These are phyloP conservation scores for Tipula confusa DNA, from an alignment of 2,888 invertebrate genomes.

Conservation along the genomic window DNA sequence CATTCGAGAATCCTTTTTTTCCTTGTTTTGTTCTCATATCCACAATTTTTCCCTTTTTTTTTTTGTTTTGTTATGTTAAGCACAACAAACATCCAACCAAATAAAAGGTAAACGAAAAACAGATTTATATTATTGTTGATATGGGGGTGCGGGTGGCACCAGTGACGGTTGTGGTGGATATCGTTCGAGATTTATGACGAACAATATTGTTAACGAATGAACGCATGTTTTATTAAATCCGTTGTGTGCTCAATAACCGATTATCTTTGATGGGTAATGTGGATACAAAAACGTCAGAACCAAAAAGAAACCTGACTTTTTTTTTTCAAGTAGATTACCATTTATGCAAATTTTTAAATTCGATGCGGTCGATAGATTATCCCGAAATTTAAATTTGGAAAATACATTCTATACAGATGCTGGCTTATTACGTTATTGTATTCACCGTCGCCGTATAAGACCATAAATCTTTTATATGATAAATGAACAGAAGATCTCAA, in stretches of 20 bases:
- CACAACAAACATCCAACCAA: neutral
- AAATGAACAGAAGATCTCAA: too few relatives aligned
- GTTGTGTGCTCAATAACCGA: constrained; percentile 3
- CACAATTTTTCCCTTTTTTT: neutral
- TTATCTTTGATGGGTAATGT: neutral
- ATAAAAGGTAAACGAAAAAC: neutral
- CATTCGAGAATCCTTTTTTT: neutral
- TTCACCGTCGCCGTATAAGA: too few relatives aligned
- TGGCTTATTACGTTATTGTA: too few relatives aligned
- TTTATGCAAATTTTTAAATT: too few relatives aligned
- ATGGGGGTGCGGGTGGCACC: too few relatives aligned
- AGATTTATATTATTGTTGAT: neutral
- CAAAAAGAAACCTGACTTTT: neutral
- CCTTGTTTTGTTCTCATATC: neutral
- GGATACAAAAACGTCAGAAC: neutral
- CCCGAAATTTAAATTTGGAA: too few relatives aligned
- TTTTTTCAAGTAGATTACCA: neutral
- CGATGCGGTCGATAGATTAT: too few relatives aligned
- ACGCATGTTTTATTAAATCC: neutral
- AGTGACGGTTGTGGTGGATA: neutral
- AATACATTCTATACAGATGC: too few relatives aligned
- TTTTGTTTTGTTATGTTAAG: neutral
- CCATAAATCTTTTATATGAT: too few relatives aligned
- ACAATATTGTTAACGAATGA: neutral
- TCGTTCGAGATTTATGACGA: neutral